A percentile compares a stretch with the other conserved stretches of the same genome.
Conservation (phyloP, 53 echinoderm and acorn worm species). For the Antedon mediterranea region DNA sequence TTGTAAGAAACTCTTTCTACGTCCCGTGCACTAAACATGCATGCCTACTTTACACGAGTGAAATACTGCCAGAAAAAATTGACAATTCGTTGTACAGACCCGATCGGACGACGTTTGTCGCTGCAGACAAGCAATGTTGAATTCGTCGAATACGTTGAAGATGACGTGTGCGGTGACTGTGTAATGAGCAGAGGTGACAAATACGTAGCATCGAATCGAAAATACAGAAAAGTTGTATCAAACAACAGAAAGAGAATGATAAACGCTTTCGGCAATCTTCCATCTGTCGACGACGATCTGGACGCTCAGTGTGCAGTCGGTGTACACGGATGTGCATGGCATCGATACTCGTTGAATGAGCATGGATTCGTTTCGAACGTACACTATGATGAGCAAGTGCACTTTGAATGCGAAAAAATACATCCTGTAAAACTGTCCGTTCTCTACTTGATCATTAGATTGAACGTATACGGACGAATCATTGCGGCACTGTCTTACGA, state of each 20-base stretch:
- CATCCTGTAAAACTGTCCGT: not conserved
- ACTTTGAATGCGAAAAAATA: not conserved
- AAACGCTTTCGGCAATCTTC: not conserved
- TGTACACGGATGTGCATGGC: not conserved
- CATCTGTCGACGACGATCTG: not conserved
- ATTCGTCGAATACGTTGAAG: not conserved
- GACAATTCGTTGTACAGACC: no score
- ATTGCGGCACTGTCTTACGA: not conserved
- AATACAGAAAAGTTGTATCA: not conserved
- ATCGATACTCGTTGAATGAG: not conserved
- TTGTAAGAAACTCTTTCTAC: no score
- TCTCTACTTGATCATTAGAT: not conserved
- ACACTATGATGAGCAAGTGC: not conserved
- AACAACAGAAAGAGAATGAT: not conserved
- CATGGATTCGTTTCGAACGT: not conserved
- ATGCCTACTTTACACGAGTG: no score
- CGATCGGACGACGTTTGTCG: no score
- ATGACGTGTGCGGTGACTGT: not conserved
- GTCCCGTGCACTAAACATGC: no score
- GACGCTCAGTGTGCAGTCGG: not conserved
- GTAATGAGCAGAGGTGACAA: not conserved
- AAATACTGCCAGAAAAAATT: no score
- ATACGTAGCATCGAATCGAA: not conserved
- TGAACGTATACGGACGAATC: not conserved
- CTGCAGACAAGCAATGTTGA: not conserved